These are phyloP conservation scores for Dipodomys spectabilis DNA, from an alignment of 2,113 vertebrate genomes.

Conservation along the genomic window DNA sequence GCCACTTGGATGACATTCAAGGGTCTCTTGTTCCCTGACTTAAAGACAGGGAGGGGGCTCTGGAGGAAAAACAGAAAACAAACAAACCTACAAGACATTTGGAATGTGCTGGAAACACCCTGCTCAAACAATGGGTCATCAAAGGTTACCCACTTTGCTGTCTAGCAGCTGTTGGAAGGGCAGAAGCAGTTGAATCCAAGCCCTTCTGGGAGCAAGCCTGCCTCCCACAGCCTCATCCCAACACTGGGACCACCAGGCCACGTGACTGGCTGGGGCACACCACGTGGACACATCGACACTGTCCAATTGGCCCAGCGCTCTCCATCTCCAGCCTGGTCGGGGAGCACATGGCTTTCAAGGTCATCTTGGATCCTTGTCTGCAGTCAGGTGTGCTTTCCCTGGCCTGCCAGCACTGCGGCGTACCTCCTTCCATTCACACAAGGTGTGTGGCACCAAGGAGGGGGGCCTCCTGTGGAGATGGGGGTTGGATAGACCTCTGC, in stretches of 20 bases:
- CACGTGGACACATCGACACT: neutral
- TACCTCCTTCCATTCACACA: too few species aligned
- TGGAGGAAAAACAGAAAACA: neutral
- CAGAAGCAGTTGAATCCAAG: fast-evolving
- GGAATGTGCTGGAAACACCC: neutral
- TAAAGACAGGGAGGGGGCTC: neutral
- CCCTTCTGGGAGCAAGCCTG: neutral
- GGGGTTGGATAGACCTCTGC: neutral
- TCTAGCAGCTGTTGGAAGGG: neutral
- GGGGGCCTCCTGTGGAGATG: fast-evolving
- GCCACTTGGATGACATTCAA: neutral
- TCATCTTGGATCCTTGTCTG: neutral
- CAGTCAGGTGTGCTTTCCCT: neutral
- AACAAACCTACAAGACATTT: too few species aligned
- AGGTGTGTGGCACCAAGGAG: too few species aligned
- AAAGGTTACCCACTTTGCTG: neutral
- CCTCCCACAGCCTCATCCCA: neutral
- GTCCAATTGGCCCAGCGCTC: neutral
- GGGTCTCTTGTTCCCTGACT: neutral
- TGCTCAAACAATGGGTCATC: neutral
- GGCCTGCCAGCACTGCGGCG: neutral
- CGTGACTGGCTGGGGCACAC: fast-evolving
- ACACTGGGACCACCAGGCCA: neutral
- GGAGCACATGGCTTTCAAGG: neutral
- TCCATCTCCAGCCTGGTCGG: neutral